phyloP scores from a whole-genome alignment of 1,140 invertebrate species.

The Heterodera carotae region DNA sequence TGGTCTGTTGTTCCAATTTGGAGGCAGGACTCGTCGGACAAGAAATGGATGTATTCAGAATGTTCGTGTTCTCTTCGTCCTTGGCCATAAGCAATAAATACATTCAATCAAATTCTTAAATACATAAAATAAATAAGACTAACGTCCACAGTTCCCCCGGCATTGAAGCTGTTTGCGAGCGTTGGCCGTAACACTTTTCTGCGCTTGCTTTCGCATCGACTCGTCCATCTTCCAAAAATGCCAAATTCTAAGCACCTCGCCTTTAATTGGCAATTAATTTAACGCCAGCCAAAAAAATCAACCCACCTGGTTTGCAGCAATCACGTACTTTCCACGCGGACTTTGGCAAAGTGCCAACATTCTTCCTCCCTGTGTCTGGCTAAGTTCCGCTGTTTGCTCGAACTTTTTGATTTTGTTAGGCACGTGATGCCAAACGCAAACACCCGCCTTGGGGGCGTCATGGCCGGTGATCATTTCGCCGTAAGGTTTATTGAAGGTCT shows the following conservation, averaged over 20 bases:
- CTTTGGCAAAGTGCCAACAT: slow-evolving; percentile 91
- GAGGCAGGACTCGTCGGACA: slow-evolving; percentile 34
- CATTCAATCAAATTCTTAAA: neutral
- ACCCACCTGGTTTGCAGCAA: slow-evolving; percentile 73
- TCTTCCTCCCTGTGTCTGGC: slow-evolving; percentile 75
- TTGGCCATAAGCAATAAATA: neutral
- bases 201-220: slow-evolving; percentile 32
- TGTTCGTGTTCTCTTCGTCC: slow-evolving; percentile 19
- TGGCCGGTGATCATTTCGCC: slow-evolving; percentile 92
- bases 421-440: slow-evolving; percentile 38
- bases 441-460: slow-evolving; percentile 68
- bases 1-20: slow-evolving; percentile 36
- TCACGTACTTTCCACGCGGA: slow-evolving; percentile 86
- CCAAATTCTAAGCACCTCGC: slow-evolving; percentile 91
- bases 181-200: slow-evolving; percentile 29
- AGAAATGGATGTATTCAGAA: slow-evolving; percentile 6
- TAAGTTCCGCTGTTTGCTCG: slow-evolving; percentile 23
- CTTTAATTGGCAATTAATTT: slow-evolving; percentile 71
- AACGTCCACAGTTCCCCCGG: no score
- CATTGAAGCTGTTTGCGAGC: slow-evolving; percentile 28
- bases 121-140: no score
- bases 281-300: neutral
- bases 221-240: slow-evolving; percentile 82
- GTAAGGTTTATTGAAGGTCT: slow-evolving; percentile 90
- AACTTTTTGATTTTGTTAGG: slow-evolving; percentile 32